These are phyloP conservation scores for Galaxea fascicularis DNA, from an alignment of 92 coral and sea anemone species.

Conservation along the genomic window DNA sequence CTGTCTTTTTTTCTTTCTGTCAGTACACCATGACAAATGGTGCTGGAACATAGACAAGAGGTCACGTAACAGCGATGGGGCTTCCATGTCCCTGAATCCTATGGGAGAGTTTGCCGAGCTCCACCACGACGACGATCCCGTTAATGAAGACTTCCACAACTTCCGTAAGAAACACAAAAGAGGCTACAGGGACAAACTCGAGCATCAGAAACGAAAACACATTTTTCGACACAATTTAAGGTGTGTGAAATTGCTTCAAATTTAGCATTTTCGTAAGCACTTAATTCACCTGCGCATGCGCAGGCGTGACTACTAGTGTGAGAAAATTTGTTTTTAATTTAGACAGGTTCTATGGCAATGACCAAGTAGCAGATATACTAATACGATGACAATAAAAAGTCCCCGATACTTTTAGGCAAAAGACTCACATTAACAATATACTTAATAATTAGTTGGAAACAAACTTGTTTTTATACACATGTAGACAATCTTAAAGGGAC, in stretches of 20 bases:
- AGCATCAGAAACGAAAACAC: conserved; percentile 87
- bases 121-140: conserved; percentile 77
- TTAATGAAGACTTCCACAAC: conserved; percentile 77
- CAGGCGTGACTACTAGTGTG: too few relatives aligned
- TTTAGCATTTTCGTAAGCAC: background rate
- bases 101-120: conserved; percentile 87
- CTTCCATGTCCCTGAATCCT: conserved; percentile 76
- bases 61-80: conserved; percentile 64
- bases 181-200: conserved; percentile 67
- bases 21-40: conserved; percentile 88
- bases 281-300: too few relatives aligned
- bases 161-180: conserved; percentile 79
- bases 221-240: conserved; percentile 95
- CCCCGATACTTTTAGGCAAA: too few relatives aligned
- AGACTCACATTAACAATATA: too few relatives aligned
- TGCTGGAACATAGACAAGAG: conserved; percentile 88
- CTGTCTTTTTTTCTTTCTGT: background rate
- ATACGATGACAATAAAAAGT: too few relatives aligned
- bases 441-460: too few relatives aligned
- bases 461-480: too few relatives aligned
- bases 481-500: too few relatives aligned
- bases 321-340: too few relatives aligned
- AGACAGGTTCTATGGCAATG: too few relatives aligned
- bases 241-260: conserved; percentile 38
- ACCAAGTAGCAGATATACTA: too few relatives aligned